These are phyloP conservation scores for Sesamia nonagrioides DNA, from an alignment of 1,140 invertebrate species.

Conservation along the genomic window DNA sequence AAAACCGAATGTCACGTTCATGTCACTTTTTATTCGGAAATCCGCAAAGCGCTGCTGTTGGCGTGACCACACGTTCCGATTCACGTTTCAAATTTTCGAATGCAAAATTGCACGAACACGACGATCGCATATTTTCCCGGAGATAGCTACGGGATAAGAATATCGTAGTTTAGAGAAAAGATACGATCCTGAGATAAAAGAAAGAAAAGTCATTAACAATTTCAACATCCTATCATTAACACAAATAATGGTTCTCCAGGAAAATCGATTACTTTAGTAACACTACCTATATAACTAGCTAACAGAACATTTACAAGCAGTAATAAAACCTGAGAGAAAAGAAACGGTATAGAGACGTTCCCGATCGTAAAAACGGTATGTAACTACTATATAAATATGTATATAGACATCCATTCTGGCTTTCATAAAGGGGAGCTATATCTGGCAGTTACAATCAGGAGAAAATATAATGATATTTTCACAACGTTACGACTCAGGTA, in stretches of 20 bases:
- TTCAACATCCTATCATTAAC: background rate
- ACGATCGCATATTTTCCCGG: too few species aligned
- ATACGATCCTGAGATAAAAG: background rate
- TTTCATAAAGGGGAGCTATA: conserved; percentile 18
- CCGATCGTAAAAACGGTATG: conserved; percentile 20
- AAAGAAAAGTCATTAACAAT: conserved; percentile 1
- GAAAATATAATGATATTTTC: conserved; percentile 19
- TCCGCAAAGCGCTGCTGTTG: too few species aligned
- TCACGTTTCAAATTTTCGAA: too few species aligned
- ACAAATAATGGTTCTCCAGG: background rate
- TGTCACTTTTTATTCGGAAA: too few species aligned
- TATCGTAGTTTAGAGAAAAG: too few species aligned
- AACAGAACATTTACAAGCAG: conserved; percentile 16
- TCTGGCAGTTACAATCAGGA: conserved; percentile 18
- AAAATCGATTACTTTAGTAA: conserved; percentile 11
- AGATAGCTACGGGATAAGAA: too few species aligned
- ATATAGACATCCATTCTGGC: conserved; percentile 10
- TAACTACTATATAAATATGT: conserved; percentile 33
- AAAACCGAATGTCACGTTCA: too few species aligned
- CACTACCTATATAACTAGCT: background rate
- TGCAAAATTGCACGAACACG: too few species aligned
- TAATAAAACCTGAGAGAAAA: conserved; percentile 37
- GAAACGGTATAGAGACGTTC: conserved; percentile 28
- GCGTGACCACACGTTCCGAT: too few species aligned
- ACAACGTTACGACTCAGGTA: conserved; percentile 18